Conservation (phyloP, 2,888 invertebrate species). For the Amphipyra berbera region DNA sequence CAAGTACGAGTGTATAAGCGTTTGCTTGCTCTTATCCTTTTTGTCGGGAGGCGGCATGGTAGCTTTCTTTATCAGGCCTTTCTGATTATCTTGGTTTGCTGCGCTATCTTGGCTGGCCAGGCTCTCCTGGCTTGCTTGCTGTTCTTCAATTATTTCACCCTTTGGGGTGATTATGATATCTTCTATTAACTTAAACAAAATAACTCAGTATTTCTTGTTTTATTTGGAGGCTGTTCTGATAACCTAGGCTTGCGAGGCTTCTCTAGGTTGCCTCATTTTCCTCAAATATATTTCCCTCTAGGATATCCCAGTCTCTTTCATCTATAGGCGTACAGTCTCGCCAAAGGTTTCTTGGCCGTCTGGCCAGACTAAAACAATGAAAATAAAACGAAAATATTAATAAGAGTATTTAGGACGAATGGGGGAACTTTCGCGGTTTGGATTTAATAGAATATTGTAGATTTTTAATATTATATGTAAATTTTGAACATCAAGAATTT, state of each 20-base stretch:
- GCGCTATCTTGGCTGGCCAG: constrained; percentile 12
- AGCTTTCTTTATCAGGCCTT: constrained; percentile 31
- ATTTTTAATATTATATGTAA: no score
- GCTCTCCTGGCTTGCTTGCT: background rate
- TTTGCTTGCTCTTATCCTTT: constrained; percentile 79
- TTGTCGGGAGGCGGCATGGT: constrained; percentile 74
- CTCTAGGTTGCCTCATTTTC: background rate
- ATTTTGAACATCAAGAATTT: no score
- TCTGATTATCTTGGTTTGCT: background rate
- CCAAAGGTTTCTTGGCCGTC: background rate
- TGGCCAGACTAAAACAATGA: constrained; percentile 32
- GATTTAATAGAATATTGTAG: no score
- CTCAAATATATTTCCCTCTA: background rate
- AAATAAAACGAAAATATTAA: no score
- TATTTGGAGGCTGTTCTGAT: no score
- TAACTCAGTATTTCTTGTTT: no score
- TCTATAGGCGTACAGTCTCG: background rate
- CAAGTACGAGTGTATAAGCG: constrained; percentile 94
- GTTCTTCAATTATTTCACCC: background rate
- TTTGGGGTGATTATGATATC: background rate
- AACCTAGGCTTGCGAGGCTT: no score
- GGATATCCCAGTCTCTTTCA: background rate
- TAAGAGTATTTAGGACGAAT: no score
- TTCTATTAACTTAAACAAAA: no score
- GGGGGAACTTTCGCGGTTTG: background rate